Evolutionary conservation across 92 coral and sea anemone genomes (phyloP), one percentile per base, ranked within the genome.

Genomic region (Zoanthus solanderi): DNA sequence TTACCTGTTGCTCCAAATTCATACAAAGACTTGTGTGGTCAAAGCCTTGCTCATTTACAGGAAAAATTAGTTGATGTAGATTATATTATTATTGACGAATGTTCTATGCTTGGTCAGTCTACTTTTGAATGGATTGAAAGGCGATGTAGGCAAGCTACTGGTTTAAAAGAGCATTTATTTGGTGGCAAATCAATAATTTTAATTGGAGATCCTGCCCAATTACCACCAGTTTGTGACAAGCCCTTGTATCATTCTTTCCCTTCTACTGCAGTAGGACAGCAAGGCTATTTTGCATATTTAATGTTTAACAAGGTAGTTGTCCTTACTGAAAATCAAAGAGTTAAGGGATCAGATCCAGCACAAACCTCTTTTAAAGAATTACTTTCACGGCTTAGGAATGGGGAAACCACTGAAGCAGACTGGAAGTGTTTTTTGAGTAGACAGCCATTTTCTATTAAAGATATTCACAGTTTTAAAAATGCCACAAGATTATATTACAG

Each of bases 401-500:
- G 66, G 18, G 18, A 58, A 58, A 58, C 66, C 66, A 6, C 66
- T 12, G 66, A 58, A 58, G 66, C 66, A 58, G 66, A 58, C 66
- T 58, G 66, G 66, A 58, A 58, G 17, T 58, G 66, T 58, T 58
- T 58, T 12, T 58, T 58, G 66, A 58, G 66, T 58, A 58, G 66
- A 58, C 66, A 58, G 66, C 66, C 66, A 58, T 17, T 58, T 58
- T 58, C 66, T 12, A 17, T 58, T 58, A 58, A 58, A 58, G 66
- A 58, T 58, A 58, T 58, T 58, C 66, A 58, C 66, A 58, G 18
- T 58, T 58, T 58, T 17, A 17, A 58, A 58, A 58, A 58, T 58
- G 66, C 66, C 66, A 58, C 66, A 58, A 58, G 66, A 58, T 58
- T 58, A 58, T 58, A 78, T 63, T 88, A 92, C 69, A 92, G 92